Percentiles rank a stretch among this genome's conserved stretches.
Conservation (phyloP, 2,888 invertebrate species). For the Prosopocoilus inquinatus region DNA sequence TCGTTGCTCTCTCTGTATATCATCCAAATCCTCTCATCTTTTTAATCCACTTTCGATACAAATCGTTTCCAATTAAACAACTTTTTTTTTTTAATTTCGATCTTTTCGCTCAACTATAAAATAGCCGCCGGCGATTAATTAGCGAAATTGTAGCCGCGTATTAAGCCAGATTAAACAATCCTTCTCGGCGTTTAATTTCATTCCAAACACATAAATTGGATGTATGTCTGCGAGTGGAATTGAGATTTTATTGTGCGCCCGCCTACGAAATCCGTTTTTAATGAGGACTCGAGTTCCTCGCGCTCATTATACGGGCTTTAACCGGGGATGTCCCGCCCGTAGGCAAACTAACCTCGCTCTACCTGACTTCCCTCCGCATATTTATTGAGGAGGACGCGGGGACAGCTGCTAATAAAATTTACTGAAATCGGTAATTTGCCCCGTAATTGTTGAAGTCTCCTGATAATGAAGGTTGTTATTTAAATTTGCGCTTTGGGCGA, state of each 20-base stretch:
- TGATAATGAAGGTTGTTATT: constrained; percentile 10
- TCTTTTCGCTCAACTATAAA: too few relatives aligned
- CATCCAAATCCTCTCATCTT: too few relatives aligned
- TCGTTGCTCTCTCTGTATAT: too few relatives aligned
- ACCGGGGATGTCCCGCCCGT: constrained; percentile 20
- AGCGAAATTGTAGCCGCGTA: too few relatives aligned
- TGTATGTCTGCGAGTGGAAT: background rate
- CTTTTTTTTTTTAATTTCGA: too few relatives aligned
- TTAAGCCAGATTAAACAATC: too few relatives aligned
- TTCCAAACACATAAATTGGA: background rate
- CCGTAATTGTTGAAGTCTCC: constrained; percentile 5
- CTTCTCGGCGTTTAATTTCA: background rate
- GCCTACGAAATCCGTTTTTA: constrained; percentile 29
- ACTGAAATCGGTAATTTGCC: constrained; percentile 11
- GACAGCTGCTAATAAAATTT: constrained; percentile 11
- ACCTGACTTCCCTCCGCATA: constrained; percentile 9
- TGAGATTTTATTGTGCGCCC: constrained; percentile 15
- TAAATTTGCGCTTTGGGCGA: constrained; percentile 4
- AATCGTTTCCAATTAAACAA: too few relatives aligned
- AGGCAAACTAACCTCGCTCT: constrained; percentile 18
- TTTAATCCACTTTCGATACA: too few relatives aligned
- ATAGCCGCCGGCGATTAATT: too few relatives aligned
- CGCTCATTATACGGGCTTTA: constrained; percentile 27
- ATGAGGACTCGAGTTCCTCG: constrained; percentile 26
- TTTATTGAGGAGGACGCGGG: constrained; percentile 7